Conservation (phyloP, 35 echinoderm and acorn worm genomes). For the Anneissia japonica region DNA sequence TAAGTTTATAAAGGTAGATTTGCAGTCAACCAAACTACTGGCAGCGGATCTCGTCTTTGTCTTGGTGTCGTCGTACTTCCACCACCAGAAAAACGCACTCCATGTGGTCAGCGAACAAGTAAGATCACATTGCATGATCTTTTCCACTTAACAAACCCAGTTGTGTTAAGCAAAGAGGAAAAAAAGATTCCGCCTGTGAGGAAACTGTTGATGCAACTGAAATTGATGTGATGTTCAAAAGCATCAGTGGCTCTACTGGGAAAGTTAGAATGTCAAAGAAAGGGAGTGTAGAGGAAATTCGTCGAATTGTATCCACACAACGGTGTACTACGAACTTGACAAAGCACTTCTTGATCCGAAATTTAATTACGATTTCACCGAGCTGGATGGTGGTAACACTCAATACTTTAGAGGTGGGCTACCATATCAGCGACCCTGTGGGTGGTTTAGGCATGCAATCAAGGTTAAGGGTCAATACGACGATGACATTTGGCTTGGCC, state of each 20-base stretch:
- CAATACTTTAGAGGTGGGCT: background rate
- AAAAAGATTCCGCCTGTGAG: background rate
- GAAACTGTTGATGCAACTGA: background rate
- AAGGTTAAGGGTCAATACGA: constrained; percentile 16
- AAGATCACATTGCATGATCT: background rate
- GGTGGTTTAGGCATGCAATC: constrained; percentile 8
- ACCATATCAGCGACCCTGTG: constrained; percentile 5
- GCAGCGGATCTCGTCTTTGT: background rate
- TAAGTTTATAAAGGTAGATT: background rate
- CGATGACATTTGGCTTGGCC: constrained; percentile 12
- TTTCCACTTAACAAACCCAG: background rate
- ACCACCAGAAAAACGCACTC: background rate
- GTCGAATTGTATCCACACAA: background rate
- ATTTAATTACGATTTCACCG: constrained; percentile 16
- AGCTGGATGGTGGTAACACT: background rate
- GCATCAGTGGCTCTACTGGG: background rate
- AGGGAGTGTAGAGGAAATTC: background rate
- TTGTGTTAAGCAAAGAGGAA: background rate
- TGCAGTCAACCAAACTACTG: background rate
- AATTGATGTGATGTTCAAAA: background rate
- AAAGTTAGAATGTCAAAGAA: background rate
- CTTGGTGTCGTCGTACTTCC: background rate
- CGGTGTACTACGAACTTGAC: constrained; percentile 7
- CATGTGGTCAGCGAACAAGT: background rate
- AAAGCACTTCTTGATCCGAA: background rate